Percentiles rank a stretch among this genome's conserved stretches.
phyloP scores from a whole-genome alignment of 2,113 vertebrate species.

The Micronycteris hirsuta region DNA sequence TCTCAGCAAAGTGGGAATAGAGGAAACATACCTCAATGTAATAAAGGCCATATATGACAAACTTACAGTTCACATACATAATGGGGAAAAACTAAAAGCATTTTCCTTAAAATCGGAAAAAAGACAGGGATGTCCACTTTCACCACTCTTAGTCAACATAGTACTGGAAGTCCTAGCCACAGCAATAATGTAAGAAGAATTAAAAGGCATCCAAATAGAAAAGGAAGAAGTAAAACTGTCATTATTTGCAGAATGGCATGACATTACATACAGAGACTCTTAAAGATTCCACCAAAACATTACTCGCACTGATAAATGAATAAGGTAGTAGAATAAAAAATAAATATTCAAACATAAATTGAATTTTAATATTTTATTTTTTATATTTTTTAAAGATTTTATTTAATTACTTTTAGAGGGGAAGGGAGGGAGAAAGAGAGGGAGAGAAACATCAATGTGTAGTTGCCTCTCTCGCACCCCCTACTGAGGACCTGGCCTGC shows the following conservation, averaged over 20 bases:
- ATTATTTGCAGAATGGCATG: not conserved
- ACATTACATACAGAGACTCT: not conserved
- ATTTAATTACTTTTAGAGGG: too few species aligned
- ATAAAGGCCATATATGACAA: too few species aligned
- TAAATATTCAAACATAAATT: not conserved
- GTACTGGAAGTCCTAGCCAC: not conserved
- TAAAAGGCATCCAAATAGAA: not conserved
- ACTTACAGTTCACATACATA: too few species aligned
- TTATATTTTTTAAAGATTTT: too few species aligned
- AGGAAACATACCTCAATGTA: too few species aligned
- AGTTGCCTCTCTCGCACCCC: too few species aligned
- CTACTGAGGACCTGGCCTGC: too few species aligned
- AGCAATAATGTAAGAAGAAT: not conserved
- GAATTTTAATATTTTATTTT: not conserved
- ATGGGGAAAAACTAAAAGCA: too few species aligned
- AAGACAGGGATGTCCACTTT: not conserved
- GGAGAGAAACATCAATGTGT: too few species aligned
- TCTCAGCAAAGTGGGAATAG: too few species aligned
- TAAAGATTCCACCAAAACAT: not conserved
- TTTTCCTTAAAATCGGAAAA: not conserved
- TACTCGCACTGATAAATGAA: not conserved
- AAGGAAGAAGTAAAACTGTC: not conserved
- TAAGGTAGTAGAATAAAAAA: not conserved
- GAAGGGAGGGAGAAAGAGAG: too few species aligned
- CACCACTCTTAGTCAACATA: not conserved